These are phyloP conservation scores for Poecilia velifera DNA, from an alignment of 2,797 vertebrate species.

Conservation along the genomic window DNA sequence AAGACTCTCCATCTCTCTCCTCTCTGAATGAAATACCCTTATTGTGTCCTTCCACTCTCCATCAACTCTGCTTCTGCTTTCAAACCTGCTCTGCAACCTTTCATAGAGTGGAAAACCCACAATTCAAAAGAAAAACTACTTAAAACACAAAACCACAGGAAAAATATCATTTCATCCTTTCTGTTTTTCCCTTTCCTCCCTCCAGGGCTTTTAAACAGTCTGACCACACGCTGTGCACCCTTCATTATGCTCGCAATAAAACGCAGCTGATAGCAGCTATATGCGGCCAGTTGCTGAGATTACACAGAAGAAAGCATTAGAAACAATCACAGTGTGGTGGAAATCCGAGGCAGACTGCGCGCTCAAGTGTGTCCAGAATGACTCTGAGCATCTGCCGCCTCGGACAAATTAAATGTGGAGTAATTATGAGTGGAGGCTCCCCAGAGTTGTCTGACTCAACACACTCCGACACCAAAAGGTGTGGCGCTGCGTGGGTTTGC, in stretches of 20 bases:
- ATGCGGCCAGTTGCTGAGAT: slow-evolving; percentile 28
- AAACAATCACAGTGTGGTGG: slow-evolving; percentile 22
- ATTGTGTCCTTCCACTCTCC: background rate
- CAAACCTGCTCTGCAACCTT: background rate
- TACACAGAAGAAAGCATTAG: slow-evolving; percentile 10
- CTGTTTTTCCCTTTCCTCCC: background rate
- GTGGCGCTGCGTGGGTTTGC: slow-evolving; percentile 48
- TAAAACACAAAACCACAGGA: slow-evolving; percentile 1
- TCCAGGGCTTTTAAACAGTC: slow-evolving; percentile 3
- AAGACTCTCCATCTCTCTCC: background rate
- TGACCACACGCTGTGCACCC: slow-evolving; percentile 4
- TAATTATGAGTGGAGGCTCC: slow-evolving; percentile 63
- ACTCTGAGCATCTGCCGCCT: slow-evolving; percentile 56
- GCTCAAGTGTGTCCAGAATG: slow-evolving; percentile 37
- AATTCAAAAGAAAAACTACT: slow-evolving; percentile 9
- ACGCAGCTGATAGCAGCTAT: slow-evolving; percentile 20
- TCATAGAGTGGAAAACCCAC: background rate
- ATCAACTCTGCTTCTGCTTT: slow-evolving; percentile 7
- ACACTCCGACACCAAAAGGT: slow-evolving; percentile 52
- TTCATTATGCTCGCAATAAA: slow-evolving; percentile 11
- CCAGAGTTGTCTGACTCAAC: slow-evolving; percentile 44
- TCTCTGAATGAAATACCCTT: background rate
- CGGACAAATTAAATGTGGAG: slow-evolving; percentile 68
- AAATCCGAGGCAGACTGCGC: slow-evolving; percentile 19
- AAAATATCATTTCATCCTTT: background rate